Evolutionary conservation across 1,140 invertebrate species (phyloP), one percentile per base, ranked within the genome.

Genomic region (Cotesia typhae): DNA sequence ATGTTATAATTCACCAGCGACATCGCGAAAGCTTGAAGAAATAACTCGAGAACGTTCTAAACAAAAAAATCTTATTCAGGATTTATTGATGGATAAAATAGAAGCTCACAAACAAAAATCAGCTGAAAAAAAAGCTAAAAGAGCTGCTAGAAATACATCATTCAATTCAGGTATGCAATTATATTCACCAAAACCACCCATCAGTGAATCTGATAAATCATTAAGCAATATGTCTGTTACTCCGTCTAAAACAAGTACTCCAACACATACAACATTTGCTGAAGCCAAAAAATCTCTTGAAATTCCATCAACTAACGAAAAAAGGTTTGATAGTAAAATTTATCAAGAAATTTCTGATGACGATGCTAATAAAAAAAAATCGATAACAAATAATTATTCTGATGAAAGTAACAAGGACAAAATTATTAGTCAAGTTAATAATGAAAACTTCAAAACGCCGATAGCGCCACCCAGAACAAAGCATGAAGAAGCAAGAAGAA

Each of bases 81-180:
- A 94, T 81, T 87, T 95, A 80, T 89, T 95, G 36, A 92, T 94
- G 90, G 92, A 92, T 66, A 93, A 93, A 80, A 87, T 94, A 60
- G 89, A 91, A 74, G 89, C 90, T 10, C 90, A 92, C 74, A 92
- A 91, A 73, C 91, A 91, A 75, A 88, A 88, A 4, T 89, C 90
- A 4, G 87, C 89, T 1, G 90, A 91, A 77, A 91, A 89, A 75
- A 90, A 83, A 74, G 85, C 81, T 17, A 88, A 83, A 72, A 82
- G 84, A 82, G 86, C 82, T 59, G 86, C 79, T 4, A 85, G 83
- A 66, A 81, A 78, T 4, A 83, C 80, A 2, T 87, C 85, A 0
- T 84, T 85, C 10, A 80, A 73, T 4, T 76, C 76, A 0, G 75
- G 73, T 9, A 73, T 74, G 2, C 60, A 70, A n/a, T 5, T 81